Evolutionary conservation across 2,113 vertebrate species (phyloP), one percentile per base, ranked within the genome.

Genomic region (Drymodes brunneopygia): DNA sequence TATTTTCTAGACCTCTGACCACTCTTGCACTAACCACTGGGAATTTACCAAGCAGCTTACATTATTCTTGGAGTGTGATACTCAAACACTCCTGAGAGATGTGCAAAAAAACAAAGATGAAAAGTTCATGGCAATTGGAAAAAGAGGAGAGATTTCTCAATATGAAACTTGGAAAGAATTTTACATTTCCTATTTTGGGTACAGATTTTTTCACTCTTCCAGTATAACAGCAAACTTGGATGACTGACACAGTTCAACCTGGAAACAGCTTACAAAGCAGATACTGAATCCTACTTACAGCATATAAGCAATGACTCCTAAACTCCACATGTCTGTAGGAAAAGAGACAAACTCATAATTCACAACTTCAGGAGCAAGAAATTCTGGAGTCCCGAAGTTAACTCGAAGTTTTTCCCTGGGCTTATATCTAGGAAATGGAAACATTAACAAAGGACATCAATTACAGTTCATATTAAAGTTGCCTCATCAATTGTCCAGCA

Each of bases 281-380:
- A 85, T 27, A 88, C 25, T 12, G 53, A 81, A 77, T 58, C 17
- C 60, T 94, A 97, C 99, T 99, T 97, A 99, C 99, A 99, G 98
- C 99, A 99, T 99, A 73, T 99, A 99, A 14, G 99, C 97, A 40
- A 99, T 99, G 94, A 99, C 99, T 12, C 99, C 99, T 50, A 99
- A 97, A 35, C 99, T 99, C 99, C 99, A 99, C 99, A 99, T 99
- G 96, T 99, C 99, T 8, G 99, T 99, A 56, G 99, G 98, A 96
- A 99, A 99, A 80, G 99, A 99, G 81, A 99, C 99, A 94, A 99
- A 99, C 81, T 99, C 99, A 20, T 99, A 99, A 96, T 99, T 99
- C 97, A 99, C 99, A 64, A 99, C 98, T 97, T 99, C 99, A 61
- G 99, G 99, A 72, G 99, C 99, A 83, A 99, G 98, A 91, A 99